Percentiles rank a stretch among this genome's conserved stretches.
These are phyloP conservation scores for Alaudala cheleensis DNA, from an alignment of 2,113 vertebrate genomes.

Conservation along the genomic window DNA sequence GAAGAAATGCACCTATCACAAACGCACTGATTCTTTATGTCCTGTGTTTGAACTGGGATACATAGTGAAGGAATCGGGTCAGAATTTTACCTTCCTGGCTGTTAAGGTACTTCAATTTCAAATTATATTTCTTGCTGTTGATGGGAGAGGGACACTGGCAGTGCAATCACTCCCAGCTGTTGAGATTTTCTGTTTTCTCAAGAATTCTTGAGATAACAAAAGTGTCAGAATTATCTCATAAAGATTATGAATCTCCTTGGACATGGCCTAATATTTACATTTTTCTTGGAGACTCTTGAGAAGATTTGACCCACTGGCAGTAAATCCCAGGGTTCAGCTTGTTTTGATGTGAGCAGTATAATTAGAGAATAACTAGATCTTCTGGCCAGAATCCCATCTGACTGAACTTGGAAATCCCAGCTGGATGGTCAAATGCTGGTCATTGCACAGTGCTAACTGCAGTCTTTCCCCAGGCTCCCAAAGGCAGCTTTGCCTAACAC, in stretches of 20 bases:
- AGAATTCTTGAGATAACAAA: not conserved
- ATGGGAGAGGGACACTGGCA: not conserved
- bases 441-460: not conserved
- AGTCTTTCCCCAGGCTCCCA: not conserved
- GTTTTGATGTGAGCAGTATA: not conserved
- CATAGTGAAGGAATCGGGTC: constrained; percentile 83
- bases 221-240: not conserved
- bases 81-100: constrained; percentile 82
- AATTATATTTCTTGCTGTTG: not conserved
- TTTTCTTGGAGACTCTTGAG: not conserved
- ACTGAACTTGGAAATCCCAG: not conserved
- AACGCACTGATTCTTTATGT: constrained; percentile 76
- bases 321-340: not conserved
- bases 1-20: constrained; percentile 80
- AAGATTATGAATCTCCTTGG: not conserved
- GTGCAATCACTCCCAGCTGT: not conserved
- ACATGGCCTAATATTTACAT: not conserved
- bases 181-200: not conserved
- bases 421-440: not conserved
- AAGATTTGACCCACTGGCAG: not conserved
- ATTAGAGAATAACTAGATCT: not conserved
- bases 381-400: not conserved
- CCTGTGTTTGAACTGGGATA: constrained; percentile 90
- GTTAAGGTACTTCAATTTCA: constrained; percentile 71
- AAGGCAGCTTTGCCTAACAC: not conserved